These are phyloP conservation scores for Sebastolobus alascanus DNA, from an alignment of 2,797 vertebrate species.

Conservation along the genomic window DNA sequence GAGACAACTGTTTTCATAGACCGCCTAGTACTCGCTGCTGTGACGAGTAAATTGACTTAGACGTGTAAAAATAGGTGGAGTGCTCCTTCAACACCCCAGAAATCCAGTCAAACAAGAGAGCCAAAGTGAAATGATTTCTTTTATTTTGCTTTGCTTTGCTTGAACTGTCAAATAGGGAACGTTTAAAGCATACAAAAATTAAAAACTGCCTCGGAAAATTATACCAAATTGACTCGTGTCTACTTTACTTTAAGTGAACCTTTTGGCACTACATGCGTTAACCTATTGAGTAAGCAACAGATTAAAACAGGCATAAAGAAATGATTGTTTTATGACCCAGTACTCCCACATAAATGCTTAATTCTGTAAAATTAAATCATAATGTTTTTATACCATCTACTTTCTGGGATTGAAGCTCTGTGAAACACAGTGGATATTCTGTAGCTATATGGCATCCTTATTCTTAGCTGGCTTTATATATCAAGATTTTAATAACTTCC, in stretches of 20 bases:
- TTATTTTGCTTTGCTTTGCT: neutral
- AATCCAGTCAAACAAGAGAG: neutral
- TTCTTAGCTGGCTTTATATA: neutral
- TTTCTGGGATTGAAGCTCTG: neutral
- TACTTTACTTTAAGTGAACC: neutral
- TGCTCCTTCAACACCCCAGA: neutral
- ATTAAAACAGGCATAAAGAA: neutral
- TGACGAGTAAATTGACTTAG: neutral
- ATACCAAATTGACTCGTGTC: neutral
- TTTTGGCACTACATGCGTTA: neutral
- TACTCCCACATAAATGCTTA: neutral
- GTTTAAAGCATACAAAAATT: neutral
- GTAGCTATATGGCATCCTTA: neutral
- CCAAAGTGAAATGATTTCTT: neutral
- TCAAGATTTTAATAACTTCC: conserved; percentile 3
- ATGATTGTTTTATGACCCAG: neutral
- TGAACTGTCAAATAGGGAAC: neutral
- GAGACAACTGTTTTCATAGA: neutral
- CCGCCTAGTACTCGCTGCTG: neutral
- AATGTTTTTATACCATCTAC: neutral
- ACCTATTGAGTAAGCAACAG: neutral
- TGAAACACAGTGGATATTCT: neutral
- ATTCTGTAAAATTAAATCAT: neutral
- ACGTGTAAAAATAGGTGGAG: neutral
- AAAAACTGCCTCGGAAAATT: neutral